phyloP scores from a whole-genome alignment of 2,797 vertebrate genomes.

The Chelonia mydas region DNA sequence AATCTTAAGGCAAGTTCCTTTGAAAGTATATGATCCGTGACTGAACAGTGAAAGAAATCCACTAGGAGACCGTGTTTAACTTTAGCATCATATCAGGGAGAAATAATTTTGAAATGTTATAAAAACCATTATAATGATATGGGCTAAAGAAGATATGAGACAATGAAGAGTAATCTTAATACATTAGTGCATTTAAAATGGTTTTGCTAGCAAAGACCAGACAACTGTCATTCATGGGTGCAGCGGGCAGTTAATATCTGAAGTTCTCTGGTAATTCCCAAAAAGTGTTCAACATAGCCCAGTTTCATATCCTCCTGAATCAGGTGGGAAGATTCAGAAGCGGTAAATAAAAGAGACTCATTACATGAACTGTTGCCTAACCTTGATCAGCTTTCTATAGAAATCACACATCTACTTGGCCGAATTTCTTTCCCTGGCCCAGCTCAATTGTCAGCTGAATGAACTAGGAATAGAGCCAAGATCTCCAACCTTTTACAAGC shows the following conservation, averaged over 20 bases:
- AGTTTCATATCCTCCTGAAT: background rate
- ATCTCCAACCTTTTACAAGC: background rate
- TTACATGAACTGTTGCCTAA: background rate
- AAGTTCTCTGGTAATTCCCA: background rate
- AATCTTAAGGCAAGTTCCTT: conserved; percentile 9
- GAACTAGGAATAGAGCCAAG: background rate
- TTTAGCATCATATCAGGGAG: background rate
- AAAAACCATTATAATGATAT: background rate
- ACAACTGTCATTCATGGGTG: background rate
- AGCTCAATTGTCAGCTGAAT: background rate
- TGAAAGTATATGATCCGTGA: background rate
- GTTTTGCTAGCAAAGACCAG: background rate
- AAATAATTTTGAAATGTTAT: background rate
- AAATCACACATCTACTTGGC: background rate
- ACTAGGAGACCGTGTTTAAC: background rate
- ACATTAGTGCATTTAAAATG: background rate
- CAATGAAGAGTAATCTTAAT: background rate
- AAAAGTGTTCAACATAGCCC: background rate
- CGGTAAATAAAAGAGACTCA: background rate
- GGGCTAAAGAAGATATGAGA: background rate
- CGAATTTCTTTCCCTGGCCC: background rate
- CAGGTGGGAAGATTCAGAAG: background rate
- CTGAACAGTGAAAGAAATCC: conserved; percentile 7
- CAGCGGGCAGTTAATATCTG: background rate
- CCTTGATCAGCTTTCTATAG: background rate